These are phyloP conservation scores for Vulpes vulpes DNA, from an alignment of 2,113 vertebrate genomes.

Conservation along the genomic window DNA sequence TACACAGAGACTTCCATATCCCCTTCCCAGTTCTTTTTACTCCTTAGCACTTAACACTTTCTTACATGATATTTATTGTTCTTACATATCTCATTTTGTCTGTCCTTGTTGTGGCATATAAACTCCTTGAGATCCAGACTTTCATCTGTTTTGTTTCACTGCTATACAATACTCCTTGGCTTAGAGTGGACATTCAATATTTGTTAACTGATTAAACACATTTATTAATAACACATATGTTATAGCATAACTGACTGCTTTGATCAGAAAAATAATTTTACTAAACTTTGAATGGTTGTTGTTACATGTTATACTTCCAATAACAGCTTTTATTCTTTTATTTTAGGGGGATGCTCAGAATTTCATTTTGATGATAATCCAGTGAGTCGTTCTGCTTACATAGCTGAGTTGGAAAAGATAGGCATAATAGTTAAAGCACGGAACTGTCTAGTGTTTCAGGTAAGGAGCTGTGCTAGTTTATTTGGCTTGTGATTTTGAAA, in stretches of 20 bases:
- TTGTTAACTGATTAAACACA: neutral
- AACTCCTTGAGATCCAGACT: neutral
- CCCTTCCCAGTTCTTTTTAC: neutral
- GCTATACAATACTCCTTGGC: neutral
- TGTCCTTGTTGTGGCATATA: neutral
- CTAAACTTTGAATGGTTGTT: neutral
- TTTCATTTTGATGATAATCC: slow-evolving; percentile 88
- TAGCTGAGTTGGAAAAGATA: slow-evolving; percentile 91
- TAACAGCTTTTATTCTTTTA: slow-evolving; percentile 24
- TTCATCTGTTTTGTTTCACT: neutral
- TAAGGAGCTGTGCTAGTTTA: slow-evolving; percentile 80
- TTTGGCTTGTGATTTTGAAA: slow-evolving; percentile 31
- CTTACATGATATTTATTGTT: neutral
- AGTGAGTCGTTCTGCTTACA: slow-evolving; percentile 89
- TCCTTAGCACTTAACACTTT: neutral
- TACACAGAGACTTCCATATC: neutral
- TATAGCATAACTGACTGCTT: slow-evolving; percentile 1
- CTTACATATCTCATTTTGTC: neutral
- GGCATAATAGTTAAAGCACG: slow-evolving; percentile 94
- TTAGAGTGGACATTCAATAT: neutral
- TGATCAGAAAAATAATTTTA: neutral
- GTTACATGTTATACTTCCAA: neutral
- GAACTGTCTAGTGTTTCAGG: slow-evolving; percentile 97
- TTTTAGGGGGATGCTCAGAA: slow-evolving; percentile 91
- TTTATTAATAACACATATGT: slow-evolving; percentile 36